Evolutionary conservation across 1,140 invertebrate species (phyloP).

Genomic region (Listronotus bonariensis): DNA sequence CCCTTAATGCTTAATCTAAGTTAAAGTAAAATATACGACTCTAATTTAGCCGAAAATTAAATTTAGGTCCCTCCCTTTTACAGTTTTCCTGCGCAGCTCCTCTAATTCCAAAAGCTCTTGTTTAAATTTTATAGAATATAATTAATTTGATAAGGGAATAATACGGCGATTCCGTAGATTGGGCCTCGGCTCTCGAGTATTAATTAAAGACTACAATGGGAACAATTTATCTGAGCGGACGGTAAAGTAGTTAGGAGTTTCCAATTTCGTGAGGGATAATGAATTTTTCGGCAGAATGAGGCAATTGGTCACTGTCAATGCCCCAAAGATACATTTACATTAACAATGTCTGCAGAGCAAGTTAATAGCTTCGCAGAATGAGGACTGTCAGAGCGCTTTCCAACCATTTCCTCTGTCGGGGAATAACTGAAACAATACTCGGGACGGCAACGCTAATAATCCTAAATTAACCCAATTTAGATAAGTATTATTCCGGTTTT

Average conservation of each 20-base stretch:
- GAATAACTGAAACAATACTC: slow-evolving; percentile 39
- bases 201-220: slow-evolving; percentile 53
- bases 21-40: no score
- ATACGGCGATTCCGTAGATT: slow-evolving; percentile 44
- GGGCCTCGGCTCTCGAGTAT: slow-evolving; percentile 43
- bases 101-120: slow-evolving; percentile 18
- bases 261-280: slow-evolving; percentile 54
- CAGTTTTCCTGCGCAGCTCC: slow-evolving; percentile 22
- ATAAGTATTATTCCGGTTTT: slow-evolving; percentile 15
- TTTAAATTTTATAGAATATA: slow-evolving; percentile 41
- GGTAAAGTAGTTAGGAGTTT: slow-evolving; percentile 48
- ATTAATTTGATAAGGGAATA: slow-evolving; percentile 44
- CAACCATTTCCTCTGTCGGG: slow-evolving; percentile 37
- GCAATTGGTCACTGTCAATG: slow-evolving; percentile 56
- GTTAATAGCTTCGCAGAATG: slow-evolving; percentile 52
- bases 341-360: slow-evolving; percentile 54
- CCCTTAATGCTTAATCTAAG: no score
- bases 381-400: slow-evolving; percentile 30
- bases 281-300: slow-evolving; percentile 54
- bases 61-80: slow-evolving; percentile 7
- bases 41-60: no score
- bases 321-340: slow-evolving; percentile 55
- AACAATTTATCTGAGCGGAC: slow-evolving; percentile 48
- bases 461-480: slow-evolving; percentile 38
- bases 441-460: slow-evolving; percentile 33